Percentiles rank a stretch among this genome's conserved stretches.
phyloP scores from a whole-genome alignment of 2,888 invertebrate species.

The Epinotia bilunana region DNA sequence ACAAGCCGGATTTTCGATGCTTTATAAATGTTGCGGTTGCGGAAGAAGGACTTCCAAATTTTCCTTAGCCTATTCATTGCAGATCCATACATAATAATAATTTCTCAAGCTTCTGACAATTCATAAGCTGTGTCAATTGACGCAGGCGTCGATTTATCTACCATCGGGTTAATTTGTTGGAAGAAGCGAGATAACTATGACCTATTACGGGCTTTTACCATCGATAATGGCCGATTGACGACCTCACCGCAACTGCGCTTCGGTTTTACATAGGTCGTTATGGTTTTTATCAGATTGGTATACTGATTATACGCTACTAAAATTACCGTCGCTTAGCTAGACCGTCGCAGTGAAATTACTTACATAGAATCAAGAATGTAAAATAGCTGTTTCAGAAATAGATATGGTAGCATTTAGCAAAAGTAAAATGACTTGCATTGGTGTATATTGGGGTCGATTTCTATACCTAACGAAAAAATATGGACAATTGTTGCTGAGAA shows the following conservation, averaged over 20 bases:
- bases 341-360: neutral
- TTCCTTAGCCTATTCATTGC: no score
- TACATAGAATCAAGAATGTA: no score
- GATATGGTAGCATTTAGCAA: no score
- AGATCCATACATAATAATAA: no score
- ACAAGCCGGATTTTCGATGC: no score
- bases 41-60: no score
- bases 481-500: no score
- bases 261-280: neutral
- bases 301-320: neutral
- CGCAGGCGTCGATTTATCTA: slow-evolving; percentile 15
- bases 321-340: neutral
- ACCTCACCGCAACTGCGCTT: slow-evolving; percentile 18
- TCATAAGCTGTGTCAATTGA: slow-evolving; percentile 2
- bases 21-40: no score
- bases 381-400: no score
- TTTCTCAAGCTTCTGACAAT: neutral
- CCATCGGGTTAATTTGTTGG: slow-evolving; percentile 23
- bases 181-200: slow-evolving; percentile 19
- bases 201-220: slow-evolving; percentile 16
- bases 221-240: slow-evolving; percentile 6
- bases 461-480: no score
- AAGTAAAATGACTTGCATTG: no score
- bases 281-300: neutral
- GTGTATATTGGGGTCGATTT: no score